Base-by-base conservation (phyloP, 2,888 invertebrate species). In the Drosophila cognata region DNA sequence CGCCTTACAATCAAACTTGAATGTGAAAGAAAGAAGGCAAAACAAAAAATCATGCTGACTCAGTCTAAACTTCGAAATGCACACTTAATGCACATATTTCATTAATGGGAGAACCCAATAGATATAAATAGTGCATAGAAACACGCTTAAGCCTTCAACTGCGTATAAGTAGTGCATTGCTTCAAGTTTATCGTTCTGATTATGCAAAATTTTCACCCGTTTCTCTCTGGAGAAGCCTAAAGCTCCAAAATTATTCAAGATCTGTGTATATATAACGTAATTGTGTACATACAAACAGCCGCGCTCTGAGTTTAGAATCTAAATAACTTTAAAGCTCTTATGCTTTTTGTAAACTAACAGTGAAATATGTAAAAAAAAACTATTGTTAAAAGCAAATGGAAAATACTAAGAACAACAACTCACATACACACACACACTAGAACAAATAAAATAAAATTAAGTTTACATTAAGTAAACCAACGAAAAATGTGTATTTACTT, bases 81-180 rank as follows among this genome's bases (percentile, higher is more conserved):
- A 58, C 69, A 52, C 65, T 28, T 53, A 36, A 48, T 11, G 56
- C 33, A 60, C 50, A 48, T 28, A 38, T 60, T 71, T 63, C 29
- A 35, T 51, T 52, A 21, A 43, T 52, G 36, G 18, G 18, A 66
- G 13, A 38, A 18, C 33, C 35, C 28, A 58, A 46, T 36, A 51
- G 11, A 53, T 55, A 29, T 31, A 46, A 16, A 51, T 46, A 68
- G 25, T 38, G 18, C 21, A 48, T 55, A 50, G 53, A 38, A 61
- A 63, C 68, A 72, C 77, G 76, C 77, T 77, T 77, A 50, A 63
- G 76, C 76, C 76, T 77, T 72, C 33, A 63, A 46, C 66, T 60
- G 59, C 55, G 66, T 51, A 29, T 63, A 29, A 61, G 64, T 77
- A 70, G 65, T 66, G 28, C 77, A 70, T 64, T 71, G 84, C 81